These are phyloP conservation scores for Solen grandis DNA, from an alignment of 1,140 invertebrate species.

Conservation along the genomic window DNA sequence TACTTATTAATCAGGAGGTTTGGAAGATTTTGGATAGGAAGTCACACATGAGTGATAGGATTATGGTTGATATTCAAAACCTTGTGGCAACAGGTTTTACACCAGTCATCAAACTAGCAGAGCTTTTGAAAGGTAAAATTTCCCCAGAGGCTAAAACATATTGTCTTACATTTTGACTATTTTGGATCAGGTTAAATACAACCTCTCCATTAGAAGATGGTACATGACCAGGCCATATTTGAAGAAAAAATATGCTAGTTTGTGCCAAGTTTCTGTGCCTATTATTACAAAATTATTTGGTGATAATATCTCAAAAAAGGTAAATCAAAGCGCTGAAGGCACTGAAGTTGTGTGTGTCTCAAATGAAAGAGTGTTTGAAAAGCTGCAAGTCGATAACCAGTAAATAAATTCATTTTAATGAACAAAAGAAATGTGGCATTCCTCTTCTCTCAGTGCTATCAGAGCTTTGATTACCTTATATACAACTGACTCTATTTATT, in stretches of 20 bases:
- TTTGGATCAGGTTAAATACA: slow-evolving; percentile 27
- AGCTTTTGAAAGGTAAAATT: slow-evolving; percentile 14
- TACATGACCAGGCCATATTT: slow-evolving; percentile 7
- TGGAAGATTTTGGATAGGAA: slow-evolving; percentile 31
- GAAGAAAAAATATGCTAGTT: slow-evolving; percentile 16
- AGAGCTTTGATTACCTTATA: too few species aligned
- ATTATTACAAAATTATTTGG: slow-evolving; percentile 28
- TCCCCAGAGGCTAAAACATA: not conserved
- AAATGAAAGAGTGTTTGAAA: too few species aligned
- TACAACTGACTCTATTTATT: too few species aligned
- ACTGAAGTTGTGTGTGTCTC: too few species aligned
- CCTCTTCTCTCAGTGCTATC: too few species aligned
- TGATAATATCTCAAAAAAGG: slow-evolving; percentile 14
- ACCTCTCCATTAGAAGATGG: slow-evolving; percentile 5
- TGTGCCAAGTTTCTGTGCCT: too few species aligned
- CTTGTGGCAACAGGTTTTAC: slow-evolving; percentile 22
- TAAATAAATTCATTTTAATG: too few species aligned
- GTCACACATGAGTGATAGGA: slow-evolving; percentile 19
- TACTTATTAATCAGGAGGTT: slow-evolving; percentile 23
- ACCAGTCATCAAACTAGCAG: too few species aligned
- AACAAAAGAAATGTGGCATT: too few species aligned
- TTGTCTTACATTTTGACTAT: slow-evolving; percentile 6
- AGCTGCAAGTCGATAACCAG: too few species aligned
- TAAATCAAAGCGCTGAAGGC: too few species aligned
- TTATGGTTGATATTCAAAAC: slow-evolving; percentile 21